A percentile compares a stretch with the other conserved stretches of the same genome.
Evolutionary conservation across 2,888 invertebrate genomes (phyloP).

Genomic region (Cephus pygmeus): DNA sequence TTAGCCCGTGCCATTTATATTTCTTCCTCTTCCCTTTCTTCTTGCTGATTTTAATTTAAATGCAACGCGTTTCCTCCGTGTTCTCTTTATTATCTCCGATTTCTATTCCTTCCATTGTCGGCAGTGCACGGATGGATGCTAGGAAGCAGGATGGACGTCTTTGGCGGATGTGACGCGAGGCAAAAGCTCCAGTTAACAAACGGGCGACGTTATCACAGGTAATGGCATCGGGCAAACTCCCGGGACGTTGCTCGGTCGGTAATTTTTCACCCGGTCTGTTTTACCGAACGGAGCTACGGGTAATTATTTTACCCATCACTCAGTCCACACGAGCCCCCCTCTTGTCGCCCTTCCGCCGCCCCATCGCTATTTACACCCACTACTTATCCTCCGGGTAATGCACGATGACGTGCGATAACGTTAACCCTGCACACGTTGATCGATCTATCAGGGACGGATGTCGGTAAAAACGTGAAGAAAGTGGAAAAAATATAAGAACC

Average conservation of each 20-base stretch:
- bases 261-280: constrained; percentile 10
- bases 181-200: constrained; percentile 37
- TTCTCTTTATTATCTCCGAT: not conserved
- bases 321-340: constrained; percentile 16
- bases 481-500: not conserved
- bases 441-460: not conserved
- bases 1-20: not conserved
- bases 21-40: not conserved
- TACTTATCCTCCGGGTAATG: not conserved
- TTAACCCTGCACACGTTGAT: not conserved
- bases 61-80: not conserved
- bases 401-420: not conserved
- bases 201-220: constrained; percentile 43
- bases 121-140: not conserved
- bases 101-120: not conserved
- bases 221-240: constrained; percentile 3
- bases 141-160: not conserved
- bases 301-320: constrained; percentile 32
- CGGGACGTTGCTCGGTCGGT: constrained; percentile 8
- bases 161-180: constrained; percentile 13
- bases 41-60: not conserved
- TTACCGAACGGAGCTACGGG: constrained; percentile 20
- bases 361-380: not conserved
- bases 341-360: not conserved
- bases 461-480: not conserved